Base-by-base conservation (phyloP, 2,797 vertebrate species). In the Gymnoscopelus braueri region DNA sequence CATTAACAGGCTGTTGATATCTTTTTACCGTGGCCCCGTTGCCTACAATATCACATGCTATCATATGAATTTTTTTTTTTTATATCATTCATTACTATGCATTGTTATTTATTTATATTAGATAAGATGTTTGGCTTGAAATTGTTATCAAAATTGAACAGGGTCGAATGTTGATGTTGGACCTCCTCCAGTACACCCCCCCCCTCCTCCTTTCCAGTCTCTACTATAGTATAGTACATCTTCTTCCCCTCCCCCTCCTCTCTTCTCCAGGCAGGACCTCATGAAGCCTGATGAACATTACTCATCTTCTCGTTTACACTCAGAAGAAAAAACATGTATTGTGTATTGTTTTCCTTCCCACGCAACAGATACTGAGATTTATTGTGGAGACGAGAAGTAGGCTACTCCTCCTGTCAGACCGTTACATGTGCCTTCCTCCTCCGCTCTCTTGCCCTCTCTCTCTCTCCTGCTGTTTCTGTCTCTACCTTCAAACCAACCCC, bases 301-400 rank as follows among this genome's bases (percentile, higher is more conserved):
- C 19, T 15, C 70, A 55, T 35, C 15, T 67, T 58, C 14, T 69
- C 35, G 68, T 29, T 63, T 62, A 49, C 13, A 29, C 35, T 10
- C 13, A 55, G 6, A 63, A 55, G 29, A 51, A 32, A 19, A 51
- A 52, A 48, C 39, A 44, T 44, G 39, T 8, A 44, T 44, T 44
- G 8, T 44, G 39, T 44, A 44, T 44, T 44, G 9, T 44, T 39
- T 3, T 49, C 23, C 32, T 56, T 69, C 26, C 60, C 19, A 66
- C 14, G 19, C 14, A 15, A 78, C 56, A 57, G 44, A 26, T 39
- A 54, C 54, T 13, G 72, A 75, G 65, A 81, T 79, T 67, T 74
- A 64, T 67, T 81, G 79, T 74, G 69, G 77, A 80, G 72, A 26
- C 60, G 53, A 72, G 68, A 63, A 69, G 78, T 50, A 63, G 53